Percentiles rank a stretch among this genome's conserved stretches.
Conservation (phyloP, 1,140 invertebrate genomes). For the Heliconius congener region DNA sequence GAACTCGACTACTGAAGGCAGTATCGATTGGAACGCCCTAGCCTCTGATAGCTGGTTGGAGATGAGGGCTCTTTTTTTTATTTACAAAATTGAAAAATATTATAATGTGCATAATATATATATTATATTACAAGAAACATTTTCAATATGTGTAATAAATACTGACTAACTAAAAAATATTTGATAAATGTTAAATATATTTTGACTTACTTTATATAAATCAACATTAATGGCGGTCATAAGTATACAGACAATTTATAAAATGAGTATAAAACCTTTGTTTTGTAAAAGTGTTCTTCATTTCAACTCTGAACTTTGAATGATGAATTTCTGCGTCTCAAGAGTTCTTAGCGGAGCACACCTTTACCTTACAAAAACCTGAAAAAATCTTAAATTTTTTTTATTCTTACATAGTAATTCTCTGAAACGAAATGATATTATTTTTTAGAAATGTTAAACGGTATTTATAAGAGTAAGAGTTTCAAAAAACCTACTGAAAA, state of each 20-base stretch:
- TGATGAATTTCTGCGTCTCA: not conserved
- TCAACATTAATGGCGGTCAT: not conserved
- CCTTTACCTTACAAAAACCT: not conserved
- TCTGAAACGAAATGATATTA: not conserved
- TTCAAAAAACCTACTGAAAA: not conserved
- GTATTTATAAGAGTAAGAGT: not conserved
- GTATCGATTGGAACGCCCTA: too few species aligned
- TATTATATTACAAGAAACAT: too few species aligned
- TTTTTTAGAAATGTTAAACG: too few species aligned
- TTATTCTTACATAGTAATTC: not conserved
- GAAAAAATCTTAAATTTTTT: not conserved
- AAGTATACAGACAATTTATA: not conserved
- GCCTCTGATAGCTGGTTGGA: too few species aligned
- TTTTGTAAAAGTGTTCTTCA: not conserved
- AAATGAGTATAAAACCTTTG: not conserved
- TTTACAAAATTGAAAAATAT: too few species aligned
- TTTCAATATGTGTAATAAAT: too few species aligned
- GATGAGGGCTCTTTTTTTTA: too few species aligned
- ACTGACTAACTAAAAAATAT: too few species aligned
- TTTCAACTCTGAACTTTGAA: not conserved
- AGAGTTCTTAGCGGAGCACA: not conserved
- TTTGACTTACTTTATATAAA: not conserved
- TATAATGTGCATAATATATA: too few species aligned
- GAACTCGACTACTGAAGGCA: too few species aligned
- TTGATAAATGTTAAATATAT: not conserved